These are phyloP conservation scores for Pelmatolapia mariae DNA, from an alignment of 2,113 vertebrate species.

Conservation along the genomic window DNA sequence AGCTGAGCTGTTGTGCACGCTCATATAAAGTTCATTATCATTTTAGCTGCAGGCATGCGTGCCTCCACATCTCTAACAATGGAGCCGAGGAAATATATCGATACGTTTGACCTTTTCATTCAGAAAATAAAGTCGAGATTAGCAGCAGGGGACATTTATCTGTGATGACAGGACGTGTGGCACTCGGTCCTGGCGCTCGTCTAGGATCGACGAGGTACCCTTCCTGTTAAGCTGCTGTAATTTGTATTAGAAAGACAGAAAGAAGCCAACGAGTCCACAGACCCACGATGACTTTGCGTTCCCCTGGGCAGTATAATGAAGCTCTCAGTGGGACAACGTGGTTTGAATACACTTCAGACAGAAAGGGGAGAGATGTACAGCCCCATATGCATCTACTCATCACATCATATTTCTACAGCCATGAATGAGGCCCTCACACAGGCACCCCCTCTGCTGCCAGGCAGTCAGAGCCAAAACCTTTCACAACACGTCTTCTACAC, in stretches of 20 bases:
- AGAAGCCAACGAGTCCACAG: constrained; percentile 16
- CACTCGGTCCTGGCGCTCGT: constrained; percentile 28
- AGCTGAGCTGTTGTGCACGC: not conserved
- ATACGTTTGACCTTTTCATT: not conserved
- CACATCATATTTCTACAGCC: constrained; percentile 67
- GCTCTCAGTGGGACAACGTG: constrained; percentile 54
- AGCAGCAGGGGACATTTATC: not conserved
- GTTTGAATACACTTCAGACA: constrained; percentile 67
- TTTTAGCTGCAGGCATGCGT: not conserved
- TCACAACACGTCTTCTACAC: constrained; percentile 51
- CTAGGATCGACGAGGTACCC: constrained; percentile 13
- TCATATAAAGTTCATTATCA: not conserved
- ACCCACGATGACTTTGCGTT: constrained; percentile 37
- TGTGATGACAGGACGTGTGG: not conserved
- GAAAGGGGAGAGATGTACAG: constrained; percentile 35
- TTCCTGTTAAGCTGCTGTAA: not conserved
- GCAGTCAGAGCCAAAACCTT: constrained; percentile 38
- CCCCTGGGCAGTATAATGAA: constrained; percentile 50
- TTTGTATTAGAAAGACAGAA: not conserved
- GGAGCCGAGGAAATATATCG: not conserved
- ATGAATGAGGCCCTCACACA: constrained; percentile 60
- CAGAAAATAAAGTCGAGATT: not conserved
- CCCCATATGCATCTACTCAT: constrained; percentile 57
- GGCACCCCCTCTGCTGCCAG: constrained; percentile 37
- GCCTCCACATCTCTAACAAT: not conserved